These are phyloP conservation scores for Bombus pascuorum DNA, from an alignment of 1,140 invertebrate species.

Conservation along the genomic window DNA sequence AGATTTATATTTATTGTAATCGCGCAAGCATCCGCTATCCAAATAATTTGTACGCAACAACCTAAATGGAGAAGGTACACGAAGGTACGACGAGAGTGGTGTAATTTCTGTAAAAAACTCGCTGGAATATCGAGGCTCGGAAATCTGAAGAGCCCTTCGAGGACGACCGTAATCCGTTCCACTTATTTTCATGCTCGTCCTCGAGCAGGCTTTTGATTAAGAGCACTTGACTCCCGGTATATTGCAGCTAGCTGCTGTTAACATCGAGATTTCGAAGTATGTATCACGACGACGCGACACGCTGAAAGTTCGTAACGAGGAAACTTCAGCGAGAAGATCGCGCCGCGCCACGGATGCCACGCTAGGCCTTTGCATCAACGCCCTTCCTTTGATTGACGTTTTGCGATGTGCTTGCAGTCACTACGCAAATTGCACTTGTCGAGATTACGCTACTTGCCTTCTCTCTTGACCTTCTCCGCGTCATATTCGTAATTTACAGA, in stretches of 20 bases:
- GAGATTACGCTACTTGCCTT: not conserved
- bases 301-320: constrained; percentile 38
- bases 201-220: constrained; percentile 42
- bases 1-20: too few relatives aligned
- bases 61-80: too few relatives aligned
- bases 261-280: constrained; percentile 38
- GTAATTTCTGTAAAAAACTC: not conserved
- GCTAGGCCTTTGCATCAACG: not conserved
- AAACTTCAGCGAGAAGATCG: constrained; percentile 24
- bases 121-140: not conserved
- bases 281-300: not conserved
- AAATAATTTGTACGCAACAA: too few relatives aligned
- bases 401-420: not conserved
- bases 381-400: not conserved
- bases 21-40: too few relatives aligned
- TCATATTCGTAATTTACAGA: too few relatives aligned
- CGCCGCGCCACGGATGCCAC: not conserved
- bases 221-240: constrained; percentile 40
- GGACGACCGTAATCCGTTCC: constrained; percentile 41
- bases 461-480: too few relatives aligned
- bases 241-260: constrained; percentile 44
- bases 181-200: constrained; percentile 46
- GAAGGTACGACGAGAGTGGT: not conserved
- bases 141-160: constrained; percentile 29
- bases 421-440: too few relatives aligned